These are phyloP conservation scores for Callyntrura sp. DNA, from an alignment of 2,888 invertebrate genomes.

Conservation along the genomic window DNA sequence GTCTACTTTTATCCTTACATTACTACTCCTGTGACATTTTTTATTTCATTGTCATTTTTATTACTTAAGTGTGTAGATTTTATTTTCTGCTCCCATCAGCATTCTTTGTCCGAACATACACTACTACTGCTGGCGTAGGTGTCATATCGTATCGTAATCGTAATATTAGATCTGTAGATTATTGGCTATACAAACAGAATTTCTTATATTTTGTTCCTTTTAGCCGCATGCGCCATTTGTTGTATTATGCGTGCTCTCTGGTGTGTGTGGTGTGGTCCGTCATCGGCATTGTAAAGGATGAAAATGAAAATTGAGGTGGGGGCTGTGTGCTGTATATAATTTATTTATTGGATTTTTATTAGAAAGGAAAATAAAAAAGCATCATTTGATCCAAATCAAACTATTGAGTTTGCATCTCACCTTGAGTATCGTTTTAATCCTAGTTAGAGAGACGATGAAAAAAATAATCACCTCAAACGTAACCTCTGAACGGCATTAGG, in stretches of 20 bases:
- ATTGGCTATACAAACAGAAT: slow-evolving; percentile 3
- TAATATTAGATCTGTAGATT: slow-evolving; percentile 37
- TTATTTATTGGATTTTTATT: slow-evolving; percentile 47
- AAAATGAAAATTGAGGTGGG: slow-evolving; percentile 55
- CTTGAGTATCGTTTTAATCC: slow-evolving; percentile 68
- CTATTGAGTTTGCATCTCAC: slow-evolving; percentile 33
- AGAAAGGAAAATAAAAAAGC: slow-evolving; percentile 48
- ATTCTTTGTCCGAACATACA: not conserved
- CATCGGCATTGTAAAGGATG: slow-evolving; percentile 55
- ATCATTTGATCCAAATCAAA: slow-evolving; percentile 35
- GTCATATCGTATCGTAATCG: slow-evolving; percentile 49
- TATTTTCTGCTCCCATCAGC: not conserved
- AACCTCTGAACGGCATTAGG: slow-evolving; percentile 22
- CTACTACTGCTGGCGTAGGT: slow-evolving; percentile 36
- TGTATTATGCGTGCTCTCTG: not conserved
- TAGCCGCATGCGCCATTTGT: slow-evolving; percentile 1
- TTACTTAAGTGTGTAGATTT: too few species aligned
- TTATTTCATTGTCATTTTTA: not conserved
- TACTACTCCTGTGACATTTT: not conserved
- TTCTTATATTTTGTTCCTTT: slow-evolving; percentile 4
- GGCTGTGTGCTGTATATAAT: slow-evolving; percentile 22
- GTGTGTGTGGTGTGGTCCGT: slow-evolving; percentile 54
- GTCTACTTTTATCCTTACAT: not conserved
- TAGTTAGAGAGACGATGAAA: slow-evolving; percentile 18
- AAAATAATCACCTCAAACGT: slow-evolving; percentile 24